phyloP scores from a whole-genome alignment of 23 tunicate genomes.

The Ascidia mentula region DNA sequence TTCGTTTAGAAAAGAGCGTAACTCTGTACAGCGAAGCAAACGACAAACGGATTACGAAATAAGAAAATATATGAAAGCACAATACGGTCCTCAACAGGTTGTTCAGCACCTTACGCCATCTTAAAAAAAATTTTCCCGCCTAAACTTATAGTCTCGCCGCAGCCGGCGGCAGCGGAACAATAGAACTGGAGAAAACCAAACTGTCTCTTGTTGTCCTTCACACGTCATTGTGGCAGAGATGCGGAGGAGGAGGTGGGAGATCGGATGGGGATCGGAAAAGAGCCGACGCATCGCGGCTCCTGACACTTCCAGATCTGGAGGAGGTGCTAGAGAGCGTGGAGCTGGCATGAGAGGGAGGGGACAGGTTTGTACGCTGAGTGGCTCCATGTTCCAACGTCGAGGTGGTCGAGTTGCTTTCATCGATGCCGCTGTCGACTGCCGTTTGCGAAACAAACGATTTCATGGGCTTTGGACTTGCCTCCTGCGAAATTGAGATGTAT shows the following conservation, averaged over 20 bases:
- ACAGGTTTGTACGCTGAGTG: background rate
- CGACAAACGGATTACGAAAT: too few relatives aligned
- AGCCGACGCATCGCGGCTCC: background rate
- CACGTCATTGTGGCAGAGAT: background rate
- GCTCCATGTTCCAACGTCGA: background rate
- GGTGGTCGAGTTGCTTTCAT: slow-evolving; percentile 21
- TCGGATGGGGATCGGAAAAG: background rate
- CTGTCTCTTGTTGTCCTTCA: background rate
- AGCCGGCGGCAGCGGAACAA: background rate
- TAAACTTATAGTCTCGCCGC: background rate
- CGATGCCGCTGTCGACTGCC: slow-evolving; percentile 28
- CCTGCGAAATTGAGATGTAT: too few relatives aligned
- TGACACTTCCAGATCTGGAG: background rate
- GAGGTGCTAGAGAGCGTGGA: background rate
- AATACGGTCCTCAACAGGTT: too few relatives aligned
- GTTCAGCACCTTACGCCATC: too few relatives aligned
- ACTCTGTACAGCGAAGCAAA: too few relatives aligned
- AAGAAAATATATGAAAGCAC: too few relatives aligned
- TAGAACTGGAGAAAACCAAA: background rate
- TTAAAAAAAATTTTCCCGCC: background rate
- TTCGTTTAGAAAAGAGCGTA: too few relatives aligned
- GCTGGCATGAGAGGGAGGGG: background rate
- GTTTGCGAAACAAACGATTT: slow-evolving; percentile 5
- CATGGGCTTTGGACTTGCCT: background rate
- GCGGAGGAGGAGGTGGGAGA: slow-evolving; percentile 10